These are phyloP conservation scores for Amphiprion ocellaris DNA, from an alignment of 2,113 vertebrate species.

Conservation along the genomic window DNA sequence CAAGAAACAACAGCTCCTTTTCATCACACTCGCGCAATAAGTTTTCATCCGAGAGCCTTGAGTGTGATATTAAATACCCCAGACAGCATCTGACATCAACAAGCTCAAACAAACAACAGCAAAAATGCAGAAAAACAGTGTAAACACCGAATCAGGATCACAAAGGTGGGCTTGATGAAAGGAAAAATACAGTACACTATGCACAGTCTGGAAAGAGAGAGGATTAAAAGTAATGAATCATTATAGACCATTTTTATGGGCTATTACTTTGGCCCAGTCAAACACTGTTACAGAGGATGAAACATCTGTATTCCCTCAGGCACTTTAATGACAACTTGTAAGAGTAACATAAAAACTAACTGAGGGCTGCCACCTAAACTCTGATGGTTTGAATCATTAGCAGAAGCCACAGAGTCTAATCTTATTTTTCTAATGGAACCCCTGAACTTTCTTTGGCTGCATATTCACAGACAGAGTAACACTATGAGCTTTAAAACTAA, in stretches of 20 bases:
- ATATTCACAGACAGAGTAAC: background rate
- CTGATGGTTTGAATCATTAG: too few species aligned
- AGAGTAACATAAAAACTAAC: too few species aligned
- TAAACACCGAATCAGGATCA: conserved; percentile 15
- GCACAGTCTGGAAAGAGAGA: too few species aligned
- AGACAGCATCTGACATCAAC: conserved; percentile 47
- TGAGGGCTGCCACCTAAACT: background rate
- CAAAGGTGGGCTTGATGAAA: background rate
- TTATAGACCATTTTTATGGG: too few species aligned
- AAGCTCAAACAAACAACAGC: conserved; percentile 24
- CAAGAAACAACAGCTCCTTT: conserved; percentile 68
- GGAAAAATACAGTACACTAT: too few species aligned
- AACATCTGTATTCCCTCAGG: background rate
- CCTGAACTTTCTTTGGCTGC: background rate
- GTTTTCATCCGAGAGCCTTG: conserved; percentile 57
- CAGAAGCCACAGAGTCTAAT: background rate
- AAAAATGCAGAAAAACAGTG: conserved; percentile 9
- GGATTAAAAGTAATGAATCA: background rate
- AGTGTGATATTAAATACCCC: conserved; percentile 73
- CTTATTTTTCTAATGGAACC: background rate
- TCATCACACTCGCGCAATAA: conserved; percentile 60
- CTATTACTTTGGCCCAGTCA: conserved; percentile 1
- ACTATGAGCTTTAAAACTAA: too few species aligned
- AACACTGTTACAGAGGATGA: background rate
- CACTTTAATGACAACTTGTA: background rate